A percentile compares a stretch with the other conserved stretches of the same genome.
Conservation (phyloP, 1,140 invertebrate species). For the Cydia amplana region DNA sequence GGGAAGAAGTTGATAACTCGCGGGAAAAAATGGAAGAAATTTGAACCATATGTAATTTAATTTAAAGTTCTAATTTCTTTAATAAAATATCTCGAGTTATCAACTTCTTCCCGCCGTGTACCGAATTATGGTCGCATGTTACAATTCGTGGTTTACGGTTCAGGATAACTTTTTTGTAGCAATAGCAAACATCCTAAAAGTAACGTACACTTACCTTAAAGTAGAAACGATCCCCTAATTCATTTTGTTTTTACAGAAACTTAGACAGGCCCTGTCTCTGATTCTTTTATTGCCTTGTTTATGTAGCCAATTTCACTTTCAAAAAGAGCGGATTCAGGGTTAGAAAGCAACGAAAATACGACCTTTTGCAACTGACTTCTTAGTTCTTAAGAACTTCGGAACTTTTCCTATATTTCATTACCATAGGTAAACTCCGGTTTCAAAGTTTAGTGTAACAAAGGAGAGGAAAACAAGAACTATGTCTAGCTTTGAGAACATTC, state of each 20-base stretch:
- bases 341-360: neutral
- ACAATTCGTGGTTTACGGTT: no score
- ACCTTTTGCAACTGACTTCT: neutral
- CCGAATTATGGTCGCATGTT: no score
- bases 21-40: no score
- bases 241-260: constrained; percentile 19
- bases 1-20: no score
- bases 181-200: neutral
- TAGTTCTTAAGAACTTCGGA: constrained; percentile 2
- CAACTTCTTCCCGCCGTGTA: no score
- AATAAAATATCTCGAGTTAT: no score
- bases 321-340: neutral
- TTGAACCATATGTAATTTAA: no score
- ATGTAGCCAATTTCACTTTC: neutral
- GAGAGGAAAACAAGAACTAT: neutral
- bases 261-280: neutral
- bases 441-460: constrained; percentile 7
- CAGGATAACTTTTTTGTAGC: no score
- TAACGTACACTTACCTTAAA: neutral
- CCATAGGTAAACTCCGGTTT: neutral
- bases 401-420: constrained; percentile 24
- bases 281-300: constrained; percentile 24
- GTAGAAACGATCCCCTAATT: constrained; percentile 6
- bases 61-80: no score
- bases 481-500: neutral